Evolutionary conservation across 2,113 vertebrate genomes (phyloP).

Genomic region (Choloepus hoffmanni): DNA sequence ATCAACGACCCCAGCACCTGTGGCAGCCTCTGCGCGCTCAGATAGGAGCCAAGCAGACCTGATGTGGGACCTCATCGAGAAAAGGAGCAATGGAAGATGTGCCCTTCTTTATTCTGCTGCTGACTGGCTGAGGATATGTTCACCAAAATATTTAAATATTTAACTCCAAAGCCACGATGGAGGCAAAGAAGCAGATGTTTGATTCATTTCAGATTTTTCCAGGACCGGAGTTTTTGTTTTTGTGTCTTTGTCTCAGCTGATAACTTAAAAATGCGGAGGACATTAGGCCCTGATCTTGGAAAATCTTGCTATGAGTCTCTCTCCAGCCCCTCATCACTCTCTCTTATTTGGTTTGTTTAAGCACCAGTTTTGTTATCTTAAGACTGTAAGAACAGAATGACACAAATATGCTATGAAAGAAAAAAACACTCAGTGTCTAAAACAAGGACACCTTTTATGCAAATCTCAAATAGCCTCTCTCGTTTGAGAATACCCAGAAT

Average conservation of each 20-base stretch:
- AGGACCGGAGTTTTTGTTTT: not conserved
- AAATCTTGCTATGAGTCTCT: not conserved
- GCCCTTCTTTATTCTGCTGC: not conserved
- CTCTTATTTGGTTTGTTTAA: not conserved
- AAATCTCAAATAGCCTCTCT: not conserved
- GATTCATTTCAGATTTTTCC: slow-evolving; percentile 11
- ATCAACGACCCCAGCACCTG: not conserved
- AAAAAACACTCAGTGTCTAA: not conserved
- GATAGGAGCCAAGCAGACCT: not conserved
- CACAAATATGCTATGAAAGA: not conserved
- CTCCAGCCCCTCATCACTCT: too few relatives aligned
- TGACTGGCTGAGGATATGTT: not conserved
- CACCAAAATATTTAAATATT: slow-evolving; percentile 3
- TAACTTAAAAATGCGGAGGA: slow-evolving; percentile 21
- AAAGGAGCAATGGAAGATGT: not conserved
- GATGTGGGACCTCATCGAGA: rapidly evolving
- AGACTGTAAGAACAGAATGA: not conserved
- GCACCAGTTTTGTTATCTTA: not conserved
- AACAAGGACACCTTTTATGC: not conserved
- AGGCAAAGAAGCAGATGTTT: slow-evolving; percentile 28
- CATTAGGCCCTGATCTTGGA: slow-evolving; percentile 51
- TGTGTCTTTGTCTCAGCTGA: slow-evolving; percentile 41
- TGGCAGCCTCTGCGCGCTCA: not conserved
- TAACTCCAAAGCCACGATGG: not conserved
- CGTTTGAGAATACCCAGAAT: not conserved